These are phyloP conservation scores for Chromis chromis DNA, from an alignment of 2,797 vertebrate genomes.

Conservation along the genomic window DNA sequence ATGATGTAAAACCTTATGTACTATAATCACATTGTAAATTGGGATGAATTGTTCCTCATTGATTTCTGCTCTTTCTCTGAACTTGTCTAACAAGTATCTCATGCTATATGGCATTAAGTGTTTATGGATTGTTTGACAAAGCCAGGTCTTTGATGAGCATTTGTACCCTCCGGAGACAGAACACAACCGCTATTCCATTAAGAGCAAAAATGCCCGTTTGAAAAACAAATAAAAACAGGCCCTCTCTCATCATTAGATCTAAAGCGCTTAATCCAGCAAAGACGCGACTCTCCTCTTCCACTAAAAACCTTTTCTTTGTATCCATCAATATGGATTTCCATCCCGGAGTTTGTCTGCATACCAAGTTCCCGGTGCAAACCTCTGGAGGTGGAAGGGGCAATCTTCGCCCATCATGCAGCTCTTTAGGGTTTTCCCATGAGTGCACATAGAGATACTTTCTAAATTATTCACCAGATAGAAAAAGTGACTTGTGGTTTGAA, in stretches of 20 bases:
- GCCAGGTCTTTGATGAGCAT: slow-evolving; percentile 78
- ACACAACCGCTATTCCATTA: slow-evolving; percentile 68
- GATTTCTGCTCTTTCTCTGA: slow-evolving; percentile 61
- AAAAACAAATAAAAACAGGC: slow-evolving; percentile 79
- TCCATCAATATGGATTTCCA: slow-evolving; percentile 69
- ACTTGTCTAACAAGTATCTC: slow-evolving; percentile 52
- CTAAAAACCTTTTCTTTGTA: slow-evolving; percentile 64
- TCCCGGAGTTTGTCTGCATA: slow-evolving; percentile 55
- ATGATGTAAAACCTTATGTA: slow-evolving; percentile 41
- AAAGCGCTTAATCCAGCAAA: slow-evolving; percentile 79
- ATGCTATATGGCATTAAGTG: slow-evolving; percentile 60
- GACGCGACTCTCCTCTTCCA: slow-evolving; percentile 55
- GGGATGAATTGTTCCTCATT: slow-evolving; percentile 64
- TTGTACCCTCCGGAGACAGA: slow-evolving; percentile 75
- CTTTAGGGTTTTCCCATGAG: slow-evolving; percentile 16
- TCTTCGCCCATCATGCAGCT: slow-evolving; percentile 15
- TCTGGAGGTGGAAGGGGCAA: slow-evolving; percentile 39
- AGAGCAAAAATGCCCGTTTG: slow-evolving; percentile 68
- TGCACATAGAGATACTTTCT: slow-evolving; percentile 20
- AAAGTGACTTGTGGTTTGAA: slow-evolving; percentile 29
- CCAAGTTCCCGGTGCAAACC: slow-evolving; percentile 56
- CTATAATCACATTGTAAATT: slow-evolving; percentile 65
- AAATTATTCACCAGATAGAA: slow-evolving; percentile 27
- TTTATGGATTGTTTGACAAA: slow-evolving; percentile 80
- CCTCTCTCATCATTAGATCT: slow-evolving; percentile 78